Evolutionary conservation across 2,113 vertebrate species (phyloP).

Genomic region (Thunnus thynnus): DNA sequence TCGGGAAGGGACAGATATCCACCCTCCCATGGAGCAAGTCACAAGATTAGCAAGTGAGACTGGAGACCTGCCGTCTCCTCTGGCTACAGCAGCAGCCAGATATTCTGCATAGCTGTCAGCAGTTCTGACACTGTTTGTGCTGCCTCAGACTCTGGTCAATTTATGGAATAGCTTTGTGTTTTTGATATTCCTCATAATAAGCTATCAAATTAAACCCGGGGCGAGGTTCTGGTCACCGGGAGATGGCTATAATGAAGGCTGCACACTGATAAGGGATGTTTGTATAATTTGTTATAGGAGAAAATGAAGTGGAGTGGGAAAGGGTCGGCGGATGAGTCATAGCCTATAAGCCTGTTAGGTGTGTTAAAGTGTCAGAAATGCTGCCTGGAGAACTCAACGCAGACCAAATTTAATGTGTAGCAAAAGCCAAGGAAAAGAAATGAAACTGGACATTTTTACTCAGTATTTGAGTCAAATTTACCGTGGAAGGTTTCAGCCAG

Average conservation of each 20-base stretch:
- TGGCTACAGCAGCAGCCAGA: conserved; percentile 66
- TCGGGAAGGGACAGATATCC: conserved; percentile 63
- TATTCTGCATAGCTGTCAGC: conserved; percentile 77
- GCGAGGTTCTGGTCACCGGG: conserved; percentile 46
- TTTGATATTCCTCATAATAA: conserved; percentile 72
- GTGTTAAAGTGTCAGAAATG: conserved; percentile 67
- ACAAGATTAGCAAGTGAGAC: conserved; percentile 75
- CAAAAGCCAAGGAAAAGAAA: conserved; percentile 21
- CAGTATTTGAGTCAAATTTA: conserved; percentile 32
- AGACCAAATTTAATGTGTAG: conserved; percentile 44
- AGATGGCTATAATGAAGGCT: conserved; percentile 68
- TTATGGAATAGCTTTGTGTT: conserved; percentile 71
- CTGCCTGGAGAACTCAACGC: conserved; percentile 50
- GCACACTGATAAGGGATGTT: conserved; percentile 58
- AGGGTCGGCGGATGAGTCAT: conserved; percentile 68
- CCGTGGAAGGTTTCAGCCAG: conserved; percentile 8
- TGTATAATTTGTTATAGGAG: conserved; percentile 62
- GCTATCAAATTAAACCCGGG: conserved; percentile 70
- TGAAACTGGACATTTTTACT: conserved; percentile 31
- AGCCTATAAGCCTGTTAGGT: conserved; percentile 73
- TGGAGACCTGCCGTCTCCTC: conserved; percentile 73
- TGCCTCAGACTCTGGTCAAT: conserved; percentile 64
- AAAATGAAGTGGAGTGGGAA: conserved; percentile 62
- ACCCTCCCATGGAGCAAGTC: conserved; percentile 63
- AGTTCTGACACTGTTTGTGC: conserved; percentile 69